These are phyloP conservation scores for Megaceryle maxima DNA, from an alignment of 2,113 vertebrate genomes.

Conservation along the genomic window DNA sequence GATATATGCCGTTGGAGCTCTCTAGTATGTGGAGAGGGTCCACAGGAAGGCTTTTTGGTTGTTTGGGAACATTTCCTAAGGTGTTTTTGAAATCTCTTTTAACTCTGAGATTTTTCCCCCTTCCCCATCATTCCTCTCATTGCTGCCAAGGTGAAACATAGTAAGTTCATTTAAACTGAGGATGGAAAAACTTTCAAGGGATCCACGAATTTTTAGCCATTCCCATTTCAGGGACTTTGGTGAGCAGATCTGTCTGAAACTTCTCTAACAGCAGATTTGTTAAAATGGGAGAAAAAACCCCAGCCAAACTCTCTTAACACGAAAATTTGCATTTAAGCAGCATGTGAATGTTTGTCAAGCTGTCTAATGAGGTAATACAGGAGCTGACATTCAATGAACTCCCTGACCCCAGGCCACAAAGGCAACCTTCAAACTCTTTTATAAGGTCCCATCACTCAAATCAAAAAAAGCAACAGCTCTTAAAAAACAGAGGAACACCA, in stretches of 20 bases:
- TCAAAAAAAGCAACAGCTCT: background rate
- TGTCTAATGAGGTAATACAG: background rate
- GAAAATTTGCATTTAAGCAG: background rate
- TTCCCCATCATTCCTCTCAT: background rate
- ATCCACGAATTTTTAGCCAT: background rate
- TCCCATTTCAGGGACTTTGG: background rate
- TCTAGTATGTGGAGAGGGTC: background rate
- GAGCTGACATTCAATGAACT: background rate
- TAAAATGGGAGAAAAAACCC: background rate
- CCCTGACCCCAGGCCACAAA: background rate
- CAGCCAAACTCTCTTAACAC: too few relatives aligned
- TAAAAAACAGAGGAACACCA: background rate
- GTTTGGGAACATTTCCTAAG: conserved; percentile 45
- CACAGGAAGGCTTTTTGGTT: conserved; percentile 4
- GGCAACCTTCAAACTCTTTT: background rate
- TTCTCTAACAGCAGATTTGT: background rate
- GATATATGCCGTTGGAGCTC: background rate
- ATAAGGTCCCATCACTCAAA: background rate
- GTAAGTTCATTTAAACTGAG: conserved; percentile 2
- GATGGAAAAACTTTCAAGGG: background rate
- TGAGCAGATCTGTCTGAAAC: background rate
- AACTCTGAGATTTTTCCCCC: background rate
- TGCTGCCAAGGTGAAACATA: conserved; percentile 27
- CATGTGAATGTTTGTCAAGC: background rate
- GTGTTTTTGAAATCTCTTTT: conserved; percentile 52